phyloP scores from a whole-genome alignment of 2,888 invertebrate species.

The Idaea biselata region DNA sequence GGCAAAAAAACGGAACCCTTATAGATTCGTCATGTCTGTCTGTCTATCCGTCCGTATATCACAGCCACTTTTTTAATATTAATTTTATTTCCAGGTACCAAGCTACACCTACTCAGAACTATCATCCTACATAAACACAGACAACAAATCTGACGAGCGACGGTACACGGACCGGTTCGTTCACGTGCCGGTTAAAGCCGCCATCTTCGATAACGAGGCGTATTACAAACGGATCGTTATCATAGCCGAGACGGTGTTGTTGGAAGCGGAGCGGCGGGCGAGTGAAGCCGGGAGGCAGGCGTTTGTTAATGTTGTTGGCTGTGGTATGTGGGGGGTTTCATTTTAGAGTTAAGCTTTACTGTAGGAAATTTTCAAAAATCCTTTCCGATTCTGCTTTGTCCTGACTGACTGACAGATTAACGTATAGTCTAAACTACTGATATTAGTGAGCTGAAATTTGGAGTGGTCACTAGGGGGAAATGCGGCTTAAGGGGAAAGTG shows the following conservation, averaged over 20 bases:
- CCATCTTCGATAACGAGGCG: constrained; percentile 62
- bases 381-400: too few relatives aligned
- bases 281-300: constrained; percentile 70
- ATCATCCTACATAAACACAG: constrained; percentile 48
- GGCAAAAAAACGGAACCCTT: too few relatives aligned
- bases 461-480: too few relatives aligned
- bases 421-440: too few relatives aligned
- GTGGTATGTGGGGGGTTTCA: constrained; percentile 22
- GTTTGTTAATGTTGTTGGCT: constrained; percentile 83
- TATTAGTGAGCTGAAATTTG: too few relatives aligned
- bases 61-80: too few relatives aligned
- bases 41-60: too few relatives aligned
- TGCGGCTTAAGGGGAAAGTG: too few relatives aligned
- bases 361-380: too few relatives aligned
- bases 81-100: constrained; percentile 44
- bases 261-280: constrained; percentile 83
- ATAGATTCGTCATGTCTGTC: too few relatives aligned
- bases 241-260: constrained; percentile 81
- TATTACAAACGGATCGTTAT: constrained; percentile 78
- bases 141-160: constrained; percentile 43
- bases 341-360: too few relatives aligned
- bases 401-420: too few relatives aligned
- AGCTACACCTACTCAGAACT: constrained; percentile 61
- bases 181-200: constrained; percentile 28
- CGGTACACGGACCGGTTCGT: constrained; percentile 58